Percentiles rank a stretch among this genome's conserved stretches.
phyloP scores from a whole-genome alignment of 2,888 invertebrate species.

The Machimus rusticus region DNA sequence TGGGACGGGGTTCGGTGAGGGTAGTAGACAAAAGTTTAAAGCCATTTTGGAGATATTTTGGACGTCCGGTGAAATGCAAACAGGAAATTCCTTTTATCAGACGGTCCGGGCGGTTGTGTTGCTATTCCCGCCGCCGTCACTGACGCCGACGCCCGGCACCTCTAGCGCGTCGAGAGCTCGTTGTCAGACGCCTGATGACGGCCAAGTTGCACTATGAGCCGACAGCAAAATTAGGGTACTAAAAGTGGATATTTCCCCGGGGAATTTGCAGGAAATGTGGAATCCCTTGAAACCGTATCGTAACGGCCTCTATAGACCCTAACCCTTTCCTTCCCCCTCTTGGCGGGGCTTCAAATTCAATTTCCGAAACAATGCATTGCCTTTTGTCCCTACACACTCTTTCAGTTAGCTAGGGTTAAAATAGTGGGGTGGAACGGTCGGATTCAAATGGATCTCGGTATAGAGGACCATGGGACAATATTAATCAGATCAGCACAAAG shows the following conservation, averaged over 20 bases:
- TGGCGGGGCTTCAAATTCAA: constrained; percentile 10
- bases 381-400: not conserved
- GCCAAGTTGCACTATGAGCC: not conserved
- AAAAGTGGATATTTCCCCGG: constrained; percentile 18
- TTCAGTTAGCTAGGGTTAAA: not conserved
- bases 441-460: not conserved
- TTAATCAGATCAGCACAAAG: constrained; percentile 9
- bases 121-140: not conserved
- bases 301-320: not conserved
- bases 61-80: constrained; percentile 42
- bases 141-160: not conserved
- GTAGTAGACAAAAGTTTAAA: not conserved
- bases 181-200: not conserved
- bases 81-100: constrained; percentile 45
- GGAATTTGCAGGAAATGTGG: not conserved
- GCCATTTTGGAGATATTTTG: constrained; percentile 41
- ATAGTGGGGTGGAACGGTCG: not conserved
- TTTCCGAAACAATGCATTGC: constrained; percentile 35
- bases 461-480: not conserved
- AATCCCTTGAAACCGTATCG: not conserved
- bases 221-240: constrained; percentile 15
- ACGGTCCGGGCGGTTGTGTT: not conserved
- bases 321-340: not conserved
- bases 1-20: not conserved
- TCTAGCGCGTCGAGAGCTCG: not conserved